Evolutionary conservation across 2,113 vertebrate species (phyloP).

Genomic region (Pelecanoides urinatrix): DNA sequence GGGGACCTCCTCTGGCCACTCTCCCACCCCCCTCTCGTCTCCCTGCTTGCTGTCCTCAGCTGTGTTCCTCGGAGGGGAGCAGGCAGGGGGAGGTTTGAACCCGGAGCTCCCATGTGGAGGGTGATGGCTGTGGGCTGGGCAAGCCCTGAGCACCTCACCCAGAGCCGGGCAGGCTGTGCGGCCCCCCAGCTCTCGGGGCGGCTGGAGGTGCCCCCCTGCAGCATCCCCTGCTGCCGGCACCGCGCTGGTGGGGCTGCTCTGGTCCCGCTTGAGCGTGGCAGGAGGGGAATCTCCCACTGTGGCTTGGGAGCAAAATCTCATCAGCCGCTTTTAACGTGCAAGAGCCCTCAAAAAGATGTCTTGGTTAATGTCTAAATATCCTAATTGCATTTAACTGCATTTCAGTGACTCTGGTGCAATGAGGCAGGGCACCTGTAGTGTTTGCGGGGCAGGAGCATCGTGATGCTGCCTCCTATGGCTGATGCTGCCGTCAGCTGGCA

Average conservation of each 20-base stretch:
- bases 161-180: not conserved
- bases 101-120: not conserved
- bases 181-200: fast-evolving
- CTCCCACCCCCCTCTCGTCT: not conserved
- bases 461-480: not conserved
- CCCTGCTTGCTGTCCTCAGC: not conserved
- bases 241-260: not conserved
- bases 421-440: not conserved
- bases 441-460: not conserved
- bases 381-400: not conserved
- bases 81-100: not conserved
- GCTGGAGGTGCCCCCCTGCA: not conserved
- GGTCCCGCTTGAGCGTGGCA: fast-evolving
- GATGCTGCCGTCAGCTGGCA: not conserved
- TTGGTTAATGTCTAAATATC: not conserved
- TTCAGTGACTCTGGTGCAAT: not conserved
- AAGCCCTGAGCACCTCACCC: not conserved
- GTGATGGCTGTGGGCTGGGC: not conserved
- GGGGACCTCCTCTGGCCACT: not conserved
- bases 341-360: not conserved
- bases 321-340: not conserved
- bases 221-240: fast-evolving
- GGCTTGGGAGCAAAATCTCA: not conserved
- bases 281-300: fast-evolving
- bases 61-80: not conserved